A percentile compares a stretch with the other conserved stretches of the same genome.
Evolutionary conservation across 2,888 invertebrate genomes (phyloP).

Genomic region (Deilephila porcellus): DNA sequence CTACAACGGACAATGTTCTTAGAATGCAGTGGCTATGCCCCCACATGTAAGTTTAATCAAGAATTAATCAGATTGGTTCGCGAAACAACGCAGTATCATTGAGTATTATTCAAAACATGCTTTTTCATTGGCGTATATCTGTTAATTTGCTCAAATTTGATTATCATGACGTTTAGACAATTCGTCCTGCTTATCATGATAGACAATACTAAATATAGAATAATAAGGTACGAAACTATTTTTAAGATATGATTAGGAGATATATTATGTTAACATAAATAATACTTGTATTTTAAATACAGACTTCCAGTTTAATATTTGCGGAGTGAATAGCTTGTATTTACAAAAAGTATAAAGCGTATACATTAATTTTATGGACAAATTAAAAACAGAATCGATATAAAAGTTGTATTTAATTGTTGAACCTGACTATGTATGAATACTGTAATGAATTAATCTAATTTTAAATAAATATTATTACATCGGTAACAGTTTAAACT

Average conservation of each 20-base stretch:
- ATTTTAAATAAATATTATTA: background rate
- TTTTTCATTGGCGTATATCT: background rate
- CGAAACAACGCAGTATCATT: constrained; percentile 16
- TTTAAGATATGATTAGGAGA: no score
- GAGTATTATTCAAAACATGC: background rate
- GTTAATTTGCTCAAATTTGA: background rate
- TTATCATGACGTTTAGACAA: background rate
- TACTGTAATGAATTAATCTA: no score
- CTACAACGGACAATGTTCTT: background rate
- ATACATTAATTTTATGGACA: no score
- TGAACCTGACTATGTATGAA: no score
- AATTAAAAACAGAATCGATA: no score
- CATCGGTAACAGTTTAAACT: background rate
- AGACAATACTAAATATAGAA: background rate
- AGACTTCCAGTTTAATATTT: no score
- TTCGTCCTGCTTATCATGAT: background rate
- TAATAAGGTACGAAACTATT: background rate
- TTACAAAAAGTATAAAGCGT: no score
- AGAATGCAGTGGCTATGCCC: constrained; percentile 2
- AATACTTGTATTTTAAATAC: no score
- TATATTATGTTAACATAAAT: no score
- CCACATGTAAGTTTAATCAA: constrained; percentile 16
- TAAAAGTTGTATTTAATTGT: no score
- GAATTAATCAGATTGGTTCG: constrained; percentile 9
- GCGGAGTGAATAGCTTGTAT: no score